Evolutionary conservation across 2,888 invertebrate species (phyloP), one percentile per base, ranked within the genome.

Genomic region (Argyra leucocephala): DNA sequence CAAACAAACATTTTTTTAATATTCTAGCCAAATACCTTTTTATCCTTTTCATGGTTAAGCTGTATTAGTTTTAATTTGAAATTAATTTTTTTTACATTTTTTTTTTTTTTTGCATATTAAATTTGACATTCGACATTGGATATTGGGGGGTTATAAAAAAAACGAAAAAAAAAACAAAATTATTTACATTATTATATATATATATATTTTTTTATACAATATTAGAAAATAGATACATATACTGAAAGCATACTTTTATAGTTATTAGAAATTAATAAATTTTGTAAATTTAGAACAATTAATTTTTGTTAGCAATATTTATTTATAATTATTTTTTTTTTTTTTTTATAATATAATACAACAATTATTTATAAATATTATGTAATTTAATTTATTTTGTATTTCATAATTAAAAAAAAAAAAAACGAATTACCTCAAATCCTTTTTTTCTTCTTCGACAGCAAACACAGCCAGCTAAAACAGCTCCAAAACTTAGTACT

Each of bases 371-470:
- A 31, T 31, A 10, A 10, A 10, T 7, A 26, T 6, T 31, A 10
- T 31, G 31, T 31, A 4, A 12, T 10, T 31, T 31, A 31, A 31
- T 6, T 31, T 7, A 26, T 6, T 26, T 26, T 26, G 26, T 6
- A 26, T 31, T 31, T 1, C 12, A n/a, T n/a, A n/a, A n/a, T n/a
- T n/a, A n/a, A n/a, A n/a, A n/a, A n/a, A n/a, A n/a, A n/a, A n/a
- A n/a, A n/a, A n/a, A n/a, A n/a, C n/a, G n/a, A n/a, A n/a, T 31
- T 68, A 71, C 71, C 70, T 71, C 70, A 65, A 71, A 71, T 63
- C 70, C 70, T 61, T 69, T 68, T 62, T 71, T 71, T 21, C 69
- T 63, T 24, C 71, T 67, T n/a, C 68, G 65, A 62, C 71, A 71
- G 26, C 70, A 69, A 7, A 69, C 66, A 63, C 71, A 71, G 23